Evolutionary conservation across 2,797 vertebrate species (phyloP).

Genomic region (Furcifer pardalis): DNA sequence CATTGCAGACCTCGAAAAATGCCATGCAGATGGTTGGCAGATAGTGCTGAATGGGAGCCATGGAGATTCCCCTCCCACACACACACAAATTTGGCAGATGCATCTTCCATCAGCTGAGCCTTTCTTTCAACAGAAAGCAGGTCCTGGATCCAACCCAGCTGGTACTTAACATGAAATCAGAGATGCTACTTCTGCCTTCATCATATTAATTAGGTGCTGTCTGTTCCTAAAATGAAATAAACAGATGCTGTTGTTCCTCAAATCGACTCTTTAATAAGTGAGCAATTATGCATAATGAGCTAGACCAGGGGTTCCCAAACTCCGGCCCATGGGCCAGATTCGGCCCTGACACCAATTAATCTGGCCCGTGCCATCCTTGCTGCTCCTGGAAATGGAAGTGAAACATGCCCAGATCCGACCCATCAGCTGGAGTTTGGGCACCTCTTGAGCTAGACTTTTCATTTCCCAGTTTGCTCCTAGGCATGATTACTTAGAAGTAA

Average conservation of each 20-base stretch:
- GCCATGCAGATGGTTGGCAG: too few relatives aligned
- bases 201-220: not conserved
- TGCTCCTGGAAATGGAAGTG: too few relatives aligned
- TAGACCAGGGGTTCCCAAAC: too few relatives aligned
- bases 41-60: too few relatives aligned
- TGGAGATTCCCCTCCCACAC: too few relatives aligned
- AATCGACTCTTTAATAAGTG: not conserved
- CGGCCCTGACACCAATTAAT: too few relatives aligned
- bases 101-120: not conserved
- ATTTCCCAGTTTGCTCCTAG: not conserved
- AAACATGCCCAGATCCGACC: too few relatives aligned
- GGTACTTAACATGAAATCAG: too few relatives aligned
- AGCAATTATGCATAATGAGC: not conserved
- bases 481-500: not conserved
- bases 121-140: not conserved
- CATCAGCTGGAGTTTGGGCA: too few relatives aligned
- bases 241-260: not conserved
- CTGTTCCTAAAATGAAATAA: not conserved
- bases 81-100: not conserved
- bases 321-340: too few relatives aligned
- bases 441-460: too few relatives aligned
- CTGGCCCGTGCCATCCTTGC: too few relatives aligned
- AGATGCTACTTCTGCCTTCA: not conserved
- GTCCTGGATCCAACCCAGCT: not conserved
- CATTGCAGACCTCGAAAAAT: not conserved